Base-by-base conservation (phyloP, 2,888 invertebrate genomes). In the Cynaeus angustus region DNA sequence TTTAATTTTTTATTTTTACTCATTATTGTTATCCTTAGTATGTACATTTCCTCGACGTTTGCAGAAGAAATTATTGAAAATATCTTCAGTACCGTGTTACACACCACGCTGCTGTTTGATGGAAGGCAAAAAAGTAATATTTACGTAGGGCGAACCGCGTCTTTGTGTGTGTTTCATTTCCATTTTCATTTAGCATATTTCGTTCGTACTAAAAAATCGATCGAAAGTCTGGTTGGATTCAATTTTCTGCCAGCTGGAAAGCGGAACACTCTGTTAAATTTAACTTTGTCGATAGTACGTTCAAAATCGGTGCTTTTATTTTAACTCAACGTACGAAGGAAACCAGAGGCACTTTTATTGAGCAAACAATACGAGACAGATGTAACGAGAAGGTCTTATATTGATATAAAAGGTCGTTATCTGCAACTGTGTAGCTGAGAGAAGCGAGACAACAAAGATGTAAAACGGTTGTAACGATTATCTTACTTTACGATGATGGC, bases 401-500 rank as follows among this genome's bases (percentile, higher is more conserved):
- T 59, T 48, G 65, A 65, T 52, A 53, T 53, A 66, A 64, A 45
- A 70, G 66, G 59, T 62, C 53, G 50, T 70, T 70, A 62, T 62
- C 53, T 66, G 62, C 66, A 70, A 70, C 70, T 67, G 62, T 67
- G 66, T 67, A 70, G 33, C 64, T 53, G 16, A 38, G 64, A 70
- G 13, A 50, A 61, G n/a, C 45, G 64, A 48, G 52, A 52, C 37
- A 62, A 68, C 68, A 68, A 68, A 70, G 53, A 26, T 45, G 45
- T 61, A 50, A 66, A 61, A 70, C 66, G 61, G 28, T 66, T 66
- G 66, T n/a, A 30, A 14, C 62, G 45, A 61, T 53, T 53, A 41
- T 38, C 21, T 41, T 41, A 16, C 37, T 70, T 70, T 67, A 70
- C 62, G 66, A 67, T 55, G 38, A 45, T 70, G 43, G 48, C 30